Conservation (phyloP, 2,888 invertebrate genomes). For the Calephelis perditalis region DNA sequence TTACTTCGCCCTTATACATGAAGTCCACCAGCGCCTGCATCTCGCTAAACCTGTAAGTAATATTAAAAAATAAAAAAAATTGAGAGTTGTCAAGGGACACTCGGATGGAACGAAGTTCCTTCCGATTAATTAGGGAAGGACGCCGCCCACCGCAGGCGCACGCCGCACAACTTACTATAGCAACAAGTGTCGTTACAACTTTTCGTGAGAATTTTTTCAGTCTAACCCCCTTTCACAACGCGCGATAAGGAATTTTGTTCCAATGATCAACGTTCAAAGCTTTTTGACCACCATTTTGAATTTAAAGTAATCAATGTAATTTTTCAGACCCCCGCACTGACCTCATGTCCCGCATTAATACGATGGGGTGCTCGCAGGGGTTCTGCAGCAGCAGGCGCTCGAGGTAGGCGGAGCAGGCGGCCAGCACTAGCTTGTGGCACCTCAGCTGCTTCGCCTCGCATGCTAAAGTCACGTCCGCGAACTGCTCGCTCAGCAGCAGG, state of each 20-base stretch:
- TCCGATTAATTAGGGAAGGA: no score
- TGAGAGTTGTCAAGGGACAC: no score
- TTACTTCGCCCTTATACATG: constrained; percentile 94
- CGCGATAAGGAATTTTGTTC: no score
- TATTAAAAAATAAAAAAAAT: not conserved
- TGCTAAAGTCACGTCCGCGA: constrained; percentile 92
- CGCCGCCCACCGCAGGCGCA: no score
- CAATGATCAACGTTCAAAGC: no score
- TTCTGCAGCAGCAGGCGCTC: constrained; percentile 88
- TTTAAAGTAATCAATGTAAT: no score
- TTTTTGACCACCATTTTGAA: no score
- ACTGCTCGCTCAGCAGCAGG: constrained; percentile 86
- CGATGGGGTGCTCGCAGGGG: constrained; percentile 91
- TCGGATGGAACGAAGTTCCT: no score
- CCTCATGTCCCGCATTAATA: constrained; percentile 90
- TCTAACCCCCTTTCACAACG: no score
- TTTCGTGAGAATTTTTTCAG: no score
- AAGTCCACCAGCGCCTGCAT: constrained; percentile 92
- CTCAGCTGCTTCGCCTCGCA: constrained; percentile 91
- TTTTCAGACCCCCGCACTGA: constrained; percentile 36
- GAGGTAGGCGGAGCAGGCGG: constrained; percentile 91
- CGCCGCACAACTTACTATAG: no score
- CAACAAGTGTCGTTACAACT: no score
- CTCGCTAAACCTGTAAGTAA: constrained; percentile 81
- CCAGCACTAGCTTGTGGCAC: constrained; percentile 91